Percentiles rank a stretch among this genome's conserved stretches.
Evolutionary conservation across 2,888 invertebrate species (phyloP).

Genomic region (Rhingia rostrata): DNA sequence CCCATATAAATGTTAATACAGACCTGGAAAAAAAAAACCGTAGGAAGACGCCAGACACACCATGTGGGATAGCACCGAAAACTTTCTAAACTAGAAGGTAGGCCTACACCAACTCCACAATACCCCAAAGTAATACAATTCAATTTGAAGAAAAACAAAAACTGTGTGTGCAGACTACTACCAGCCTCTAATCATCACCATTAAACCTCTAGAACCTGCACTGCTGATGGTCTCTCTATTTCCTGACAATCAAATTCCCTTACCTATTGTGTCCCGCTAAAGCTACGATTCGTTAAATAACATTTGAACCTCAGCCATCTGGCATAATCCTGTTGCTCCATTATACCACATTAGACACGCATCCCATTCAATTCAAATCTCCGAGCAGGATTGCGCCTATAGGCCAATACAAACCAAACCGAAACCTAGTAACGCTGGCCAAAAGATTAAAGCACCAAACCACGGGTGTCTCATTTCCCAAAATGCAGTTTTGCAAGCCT

Average conservation of each 20-base stretch:
- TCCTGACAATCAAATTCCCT: slow-evolving; percentile 23
- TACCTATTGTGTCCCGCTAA: slow-evolving; percentile 13
- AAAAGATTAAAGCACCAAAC: slow-evolving; percentile 67
- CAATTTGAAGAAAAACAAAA: no score
- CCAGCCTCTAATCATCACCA: neutral
- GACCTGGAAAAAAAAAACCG: no score
- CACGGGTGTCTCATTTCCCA: slow-evolving; percentile 65
- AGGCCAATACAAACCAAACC: slow-evolving; percentile 20
- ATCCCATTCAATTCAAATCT: slow-evolving; percentile 50
- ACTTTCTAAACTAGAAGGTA: no score
- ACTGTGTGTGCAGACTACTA: neutral
- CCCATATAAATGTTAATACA: no score
- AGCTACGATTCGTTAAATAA: slow-evolving; percentile 21
- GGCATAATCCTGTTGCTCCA: slow-evolving; percentile 46
- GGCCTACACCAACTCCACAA: no score
- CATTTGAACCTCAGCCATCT: slow-evolving; percentile 36
- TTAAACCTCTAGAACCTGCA: neutral
- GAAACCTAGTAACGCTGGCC: slow-evolving; percentile 49
- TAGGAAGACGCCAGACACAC: no score
- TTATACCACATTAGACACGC: slow-evolving; percentile 51
- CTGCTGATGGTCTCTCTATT: slow-evolving; percentile 13
- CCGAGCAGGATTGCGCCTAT: neutral
- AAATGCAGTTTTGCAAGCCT: slow-evolving; percentile 22
- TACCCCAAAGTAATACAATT: no score
- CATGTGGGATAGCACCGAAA: no score